Evolutionary conservation across 2,797 vertebrate species (phyloP), one percentile per base, ranked within the genome.

Genomic region (Forpus xanthops): DNA sequence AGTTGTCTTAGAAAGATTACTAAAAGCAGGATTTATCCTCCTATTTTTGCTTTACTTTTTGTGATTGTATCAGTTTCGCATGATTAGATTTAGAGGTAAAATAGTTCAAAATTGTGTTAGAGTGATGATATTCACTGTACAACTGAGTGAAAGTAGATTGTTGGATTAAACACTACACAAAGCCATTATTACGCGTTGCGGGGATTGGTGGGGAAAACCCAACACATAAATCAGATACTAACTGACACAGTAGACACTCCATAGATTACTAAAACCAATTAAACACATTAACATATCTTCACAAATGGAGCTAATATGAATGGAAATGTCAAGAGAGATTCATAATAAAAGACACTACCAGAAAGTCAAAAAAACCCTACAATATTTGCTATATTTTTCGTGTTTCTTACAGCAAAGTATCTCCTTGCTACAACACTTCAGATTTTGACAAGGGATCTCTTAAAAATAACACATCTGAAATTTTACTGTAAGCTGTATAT

Each of bases 131-230:
- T 56, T 53, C 53, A 68, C 12, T 50, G 15, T 88, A 66, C 30
- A 73, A 72, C 15, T 37, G 20, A 42, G 9, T 76, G 75, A 91
- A 60, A 56, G 23, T 60, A n/a, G 8, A 71, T 60, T 56, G 19
- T 30, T 85, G 24, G 9, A 50, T 62, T 50, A 71, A 93, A 71
- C 8, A 39, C 12, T 45, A 42, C 19, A 39, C 11, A 74, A 58
- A 88, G 35, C 65, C 7, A 5, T 78, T 81, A 49, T 24, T 16
- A 52, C 3, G 80, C 4, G 56, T 53, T 10, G 15, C 12, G 13
- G 4, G 10, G 11, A 16, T 17, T 4, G 15, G 1, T 0, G 15
- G 45, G 50, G 44, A 60, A 55, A 47, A 3, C 8, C 7, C 3
- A 44, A 19, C 8, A 45, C 4, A 19, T 28, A 42, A 62, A 84